phyloP scores from a whole-genome alignment of 2,888 invertebrate genomes.

The Orthosia incerta region DNA sequence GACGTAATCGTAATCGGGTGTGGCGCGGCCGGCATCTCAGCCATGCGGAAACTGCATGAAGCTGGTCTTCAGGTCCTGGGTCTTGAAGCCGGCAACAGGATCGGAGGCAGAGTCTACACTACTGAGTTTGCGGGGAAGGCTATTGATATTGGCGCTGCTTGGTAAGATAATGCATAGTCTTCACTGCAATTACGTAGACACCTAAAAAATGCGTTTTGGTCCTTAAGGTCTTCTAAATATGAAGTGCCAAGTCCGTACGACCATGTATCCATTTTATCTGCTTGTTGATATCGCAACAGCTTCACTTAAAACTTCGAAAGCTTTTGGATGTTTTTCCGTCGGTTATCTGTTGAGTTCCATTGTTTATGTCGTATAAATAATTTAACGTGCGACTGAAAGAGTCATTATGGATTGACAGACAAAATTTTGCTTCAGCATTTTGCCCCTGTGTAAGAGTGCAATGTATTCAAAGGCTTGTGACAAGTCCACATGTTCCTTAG shows the following conservation, averaged over 20 bases:
- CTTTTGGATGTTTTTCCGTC: too few relatives aligned
- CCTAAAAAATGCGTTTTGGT: not conserved
- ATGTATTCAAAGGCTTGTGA: too few relatives aligned
- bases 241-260: not conserved
- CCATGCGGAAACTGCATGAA: slow-evolving; percentile 84
- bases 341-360: too few relatives aligned
- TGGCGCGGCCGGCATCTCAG: slow-evolving; percentile 91
- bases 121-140: slow-evolving; percentile 89
- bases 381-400: too few relatives aligned
- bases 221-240: not conserved
- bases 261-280: not conserved
- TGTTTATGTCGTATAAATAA: too few relatives aligned
- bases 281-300: too few relatives aligned
- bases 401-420: too few relatives aligned
- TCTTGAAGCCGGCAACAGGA: slow-evolving; percentile 92
- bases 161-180: slow-evolving; percentile 84
- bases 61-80: slow-evolving; percentile 88
- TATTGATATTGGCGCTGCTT: slow-evolving; percentile 95
- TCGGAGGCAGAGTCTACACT: slow-evolving; percentile 92
- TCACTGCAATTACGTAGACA: not conserved
- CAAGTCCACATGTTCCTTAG: too few relatives aligned
- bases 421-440: too few relatives aligned
- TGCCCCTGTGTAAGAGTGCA: too few relatives aligned
- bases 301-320: too few relatives aligned
- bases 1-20: slow-evolving; percentile 91